Conservation (phyloP, 2,113 vertebrate species). For the Euleptes europaea region DNA sequence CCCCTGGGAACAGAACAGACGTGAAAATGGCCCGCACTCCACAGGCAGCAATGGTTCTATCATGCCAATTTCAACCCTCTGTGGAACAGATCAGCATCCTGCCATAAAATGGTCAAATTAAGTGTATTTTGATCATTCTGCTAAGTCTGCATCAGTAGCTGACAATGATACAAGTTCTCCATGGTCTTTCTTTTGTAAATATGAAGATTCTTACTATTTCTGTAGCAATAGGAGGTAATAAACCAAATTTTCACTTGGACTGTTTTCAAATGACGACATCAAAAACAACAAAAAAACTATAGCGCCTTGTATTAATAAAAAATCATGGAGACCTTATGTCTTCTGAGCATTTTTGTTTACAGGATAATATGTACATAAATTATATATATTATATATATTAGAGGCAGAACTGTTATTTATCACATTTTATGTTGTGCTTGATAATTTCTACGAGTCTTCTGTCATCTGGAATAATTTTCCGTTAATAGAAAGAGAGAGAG, state of each 20-base stretch:
- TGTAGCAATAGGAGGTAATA: slow-evolving; percentile 74
- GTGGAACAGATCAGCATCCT: not conserved
- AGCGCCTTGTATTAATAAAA: slow-evolving; percentile 66
- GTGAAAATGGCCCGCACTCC: not conserved
- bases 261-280: slow-evolving; percentile 65
- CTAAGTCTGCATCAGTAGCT: slow-evolving; percentile 46
- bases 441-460: slow-evolving; percentile 65
- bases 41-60: no score
- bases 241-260: slow-evolving; percentile 73
- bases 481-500: slow-evolving; percentile 17
- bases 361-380: slow-evolving; percentile 56
- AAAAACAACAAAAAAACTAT: slow-evolving; percentile 37
- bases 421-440: slow-evolving; percentile 58
- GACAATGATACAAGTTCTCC: slow-evolving; percentile 61
- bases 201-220: slow-evolving; percentile 70
- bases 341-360: slow-evolving; percentile 67
- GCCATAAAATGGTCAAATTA: slow-evolving; percentile 27
- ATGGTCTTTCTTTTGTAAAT: slow-evolving; percentile 72
- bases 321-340: slow-evolving; percentile 69
- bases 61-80: not conserved
- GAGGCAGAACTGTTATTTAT: slow-evolving; percentile 77
- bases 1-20: not conserved
- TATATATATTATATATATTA: slow-evolving; percentile 65
- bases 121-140: slow-evolving; percentile 52
- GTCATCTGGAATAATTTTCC: slow-evolving; percentile 31